Evolutionary conservation across 2,888 invertebrate genomes (phyloP).

Genomic region (Aporophyla nigra): DNA sequence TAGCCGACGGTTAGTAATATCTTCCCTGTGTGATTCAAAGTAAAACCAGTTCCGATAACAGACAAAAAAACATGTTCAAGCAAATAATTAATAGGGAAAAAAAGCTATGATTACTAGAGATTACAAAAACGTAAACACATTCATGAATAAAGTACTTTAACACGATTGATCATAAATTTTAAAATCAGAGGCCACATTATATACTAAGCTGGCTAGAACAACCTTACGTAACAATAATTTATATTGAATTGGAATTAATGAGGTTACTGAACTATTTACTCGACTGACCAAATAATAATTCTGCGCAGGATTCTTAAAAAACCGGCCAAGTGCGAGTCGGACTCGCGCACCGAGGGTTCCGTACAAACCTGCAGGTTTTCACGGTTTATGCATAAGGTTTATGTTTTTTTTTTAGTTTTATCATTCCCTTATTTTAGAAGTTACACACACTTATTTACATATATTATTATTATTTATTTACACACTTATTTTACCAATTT

Average conservation of each 20-base stretch:
- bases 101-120: not conserved
- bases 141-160: not conserved
- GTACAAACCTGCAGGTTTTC: no score
- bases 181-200: slow-evolving; percentile 2
- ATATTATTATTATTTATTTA: no score
- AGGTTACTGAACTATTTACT: slow-evolving; percentile 45
- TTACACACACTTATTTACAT: no score
- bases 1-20: not conserved
- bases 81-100: not conserved
- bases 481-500: no score
- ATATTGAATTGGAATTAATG: slow-evolving; percentile 16
- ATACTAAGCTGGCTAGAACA: not conserved
- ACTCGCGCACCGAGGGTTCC: no score
- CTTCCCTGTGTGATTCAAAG: not conserved
- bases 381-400: no score
- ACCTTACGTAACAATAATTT: slow-evolving; percentile 17
- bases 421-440: no score
- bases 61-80: not conserved
- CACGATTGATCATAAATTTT: not conserved
- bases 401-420: no score
- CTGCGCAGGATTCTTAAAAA: slow-evolving; percentile 27
- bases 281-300: slow-evolving; percentile 12
- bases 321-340: no score
- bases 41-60: not conserved
- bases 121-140: not conserved